These are phyloP conservation scores for Stenichneumon culpator DNA, from an alignment of 2,888 invertebrate genomes.

Conservation along the genomic window DNA sequence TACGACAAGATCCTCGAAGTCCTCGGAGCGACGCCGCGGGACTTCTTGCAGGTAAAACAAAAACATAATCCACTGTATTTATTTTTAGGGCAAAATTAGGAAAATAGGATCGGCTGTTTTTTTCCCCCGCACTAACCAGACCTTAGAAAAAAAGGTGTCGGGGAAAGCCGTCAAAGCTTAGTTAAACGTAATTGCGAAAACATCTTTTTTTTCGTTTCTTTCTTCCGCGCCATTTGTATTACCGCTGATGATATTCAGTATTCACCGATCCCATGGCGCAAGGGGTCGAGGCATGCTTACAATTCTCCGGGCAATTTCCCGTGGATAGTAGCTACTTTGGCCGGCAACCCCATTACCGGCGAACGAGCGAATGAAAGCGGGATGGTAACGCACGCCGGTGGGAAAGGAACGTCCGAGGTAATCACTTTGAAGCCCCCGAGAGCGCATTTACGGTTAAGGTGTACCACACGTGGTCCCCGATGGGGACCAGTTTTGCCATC, in stretches of 20 bases:
- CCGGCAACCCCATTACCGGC: constrained; percentile 65
- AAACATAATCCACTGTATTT: background rate
- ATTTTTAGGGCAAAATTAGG: background rate
- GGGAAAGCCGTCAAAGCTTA: background rate
- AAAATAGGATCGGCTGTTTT: background rate
- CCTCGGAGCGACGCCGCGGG: constrained; percentile 96
- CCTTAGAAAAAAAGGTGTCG: background rate
- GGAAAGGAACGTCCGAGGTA: constrained; percentile 60
- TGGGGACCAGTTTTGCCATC: constrained; percentile 39
- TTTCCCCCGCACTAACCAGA: background rate
- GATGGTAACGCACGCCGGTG: constrained; percentile 12
- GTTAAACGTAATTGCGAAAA: background rate
- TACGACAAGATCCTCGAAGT: constrained; percentile 98
- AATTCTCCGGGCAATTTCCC: constrained; percentile 61
- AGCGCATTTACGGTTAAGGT: constrained; percentile 67
- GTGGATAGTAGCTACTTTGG: constrained; percentile 63
- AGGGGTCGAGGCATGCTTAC: constrained; percentile 32
- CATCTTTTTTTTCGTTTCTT: background rate
- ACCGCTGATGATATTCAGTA: constrained; percentile 28
- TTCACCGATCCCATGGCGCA: constrained; percentile 14
- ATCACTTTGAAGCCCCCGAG: constrained; percentile 69
- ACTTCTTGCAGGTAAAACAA: constrained; percentile 94
- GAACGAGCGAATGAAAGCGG: constrained; percentile 56
- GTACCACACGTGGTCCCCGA: constrained; percentile 41
- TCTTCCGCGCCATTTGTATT: background rate